These are phyloP conservation scores for Helarctos malayanus DNA, from an alignment of 2,797 vertebrate species.

Conservation along the genomic window DNA sequence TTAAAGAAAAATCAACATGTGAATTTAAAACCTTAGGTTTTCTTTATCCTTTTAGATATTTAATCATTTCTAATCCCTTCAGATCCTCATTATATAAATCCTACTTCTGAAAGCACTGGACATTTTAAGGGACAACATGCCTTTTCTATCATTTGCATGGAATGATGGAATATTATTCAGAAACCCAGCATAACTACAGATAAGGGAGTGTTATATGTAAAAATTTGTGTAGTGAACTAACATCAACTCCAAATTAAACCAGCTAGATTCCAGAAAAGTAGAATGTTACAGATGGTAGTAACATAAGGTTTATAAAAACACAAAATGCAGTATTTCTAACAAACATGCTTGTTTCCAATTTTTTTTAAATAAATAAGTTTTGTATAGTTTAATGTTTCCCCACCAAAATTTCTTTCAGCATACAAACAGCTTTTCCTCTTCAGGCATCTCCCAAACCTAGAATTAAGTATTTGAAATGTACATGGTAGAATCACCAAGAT, in stretches of 20 bases:
- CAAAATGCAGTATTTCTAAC: conserved; percentile 81
- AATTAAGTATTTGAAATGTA: conserved; percentile 63
- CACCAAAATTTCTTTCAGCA: conserved; percentile 74
- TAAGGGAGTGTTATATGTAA: conserved; percentile 42
- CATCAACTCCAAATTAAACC: conserved; percentile 78
- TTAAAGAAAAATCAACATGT: conserved; percentile 39
- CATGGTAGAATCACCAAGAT: background rate
- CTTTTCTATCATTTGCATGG: background rate
- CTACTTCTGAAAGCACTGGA: background rate
- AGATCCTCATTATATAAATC: background rate
- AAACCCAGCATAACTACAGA: conserved; percentile 31
- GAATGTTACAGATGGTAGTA: conserved; percentile 80
- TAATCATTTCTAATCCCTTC: conserved; percentile 50
- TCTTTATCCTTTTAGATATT: conserved; percentile 41
- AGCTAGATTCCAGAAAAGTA: conserved; percentile 79
- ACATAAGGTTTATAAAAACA: conserved; percentile 85
- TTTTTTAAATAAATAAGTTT: conserved; percentile 83
- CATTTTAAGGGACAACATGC: conserved; percentile 32
- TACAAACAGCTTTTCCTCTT: conserved; percentile 76
- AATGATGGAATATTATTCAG: conserved; percentile 61
- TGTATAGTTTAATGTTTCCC: conserved; percentile 79
- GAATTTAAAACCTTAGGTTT: background rate
- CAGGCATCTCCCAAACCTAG: conserved; percentile 10
- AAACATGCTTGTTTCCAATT: conserved; percentile 83
- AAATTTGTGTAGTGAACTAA: conserved; percentile 55